phyloP scores from a whole-genome alignment of 2,113 vertebrate species.

The Petrocephalus microphthalmus region DNA sequence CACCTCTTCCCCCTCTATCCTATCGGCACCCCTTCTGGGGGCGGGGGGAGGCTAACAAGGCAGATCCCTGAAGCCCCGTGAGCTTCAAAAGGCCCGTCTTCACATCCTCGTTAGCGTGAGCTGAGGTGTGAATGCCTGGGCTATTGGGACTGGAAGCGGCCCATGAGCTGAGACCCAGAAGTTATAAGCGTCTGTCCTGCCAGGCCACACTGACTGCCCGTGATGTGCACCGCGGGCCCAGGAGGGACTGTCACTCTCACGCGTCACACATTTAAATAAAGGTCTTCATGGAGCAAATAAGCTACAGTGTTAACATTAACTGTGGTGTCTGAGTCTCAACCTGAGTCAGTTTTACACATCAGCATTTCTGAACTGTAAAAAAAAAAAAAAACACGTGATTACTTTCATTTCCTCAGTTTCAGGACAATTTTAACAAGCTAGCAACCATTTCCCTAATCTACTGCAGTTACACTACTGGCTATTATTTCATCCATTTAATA shows the following conservation, averaged over 20 bases:
- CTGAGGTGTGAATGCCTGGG: background rate
- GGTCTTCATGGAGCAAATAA: background rate
- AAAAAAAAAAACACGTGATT: background rate
- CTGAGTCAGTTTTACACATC: background rate
- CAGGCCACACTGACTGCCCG: background rate
- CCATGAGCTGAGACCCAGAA: background rate
- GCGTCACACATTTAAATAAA: background rate
- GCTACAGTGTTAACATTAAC: background rate
- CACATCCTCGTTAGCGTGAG: background rate
- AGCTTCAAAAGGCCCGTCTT: background rate
- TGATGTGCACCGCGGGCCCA: background rate
- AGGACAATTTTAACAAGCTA: background rate
- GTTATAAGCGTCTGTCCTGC: background rate
- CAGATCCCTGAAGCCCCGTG: background rate
- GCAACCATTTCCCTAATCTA: background rate
- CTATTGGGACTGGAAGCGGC: background rate
- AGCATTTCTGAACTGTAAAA: background rate
- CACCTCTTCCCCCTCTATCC: background rate
- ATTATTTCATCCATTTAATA: constrained; percentile 1
- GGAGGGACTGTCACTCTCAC: background rate
- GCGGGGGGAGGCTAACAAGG: background rate
- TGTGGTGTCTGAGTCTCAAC: background rate
- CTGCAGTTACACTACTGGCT: background rate
- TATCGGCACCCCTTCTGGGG: background rate
- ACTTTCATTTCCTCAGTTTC: background rate